These are phyloP conservation scores for Rhopilema esculentum DNA, from an alignment of 30 jellyfish, hydroid and myxozoan species.

Conservation along the genomic window DNA sequence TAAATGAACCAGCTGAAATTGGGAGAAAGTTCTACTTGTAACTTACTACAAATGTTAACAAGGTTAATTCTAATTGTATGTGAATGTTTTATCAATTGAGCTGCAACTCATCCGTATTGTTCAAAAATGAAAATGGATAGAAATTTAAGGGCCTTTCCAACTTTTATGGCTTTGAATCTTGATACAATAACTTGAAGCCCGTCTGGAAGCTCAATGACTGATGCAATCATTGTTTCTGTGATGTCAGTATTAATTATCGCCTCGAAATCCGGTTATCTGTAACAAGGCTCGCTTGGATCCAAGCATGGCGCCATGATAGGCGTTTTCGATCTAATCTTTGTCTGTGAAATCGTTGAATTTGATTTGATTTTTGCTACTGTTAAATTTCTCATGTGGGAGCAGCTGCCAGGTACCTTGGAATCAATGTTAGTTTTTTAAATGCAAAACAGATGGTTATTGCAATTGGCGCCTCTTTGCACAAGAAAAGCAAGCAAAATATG, in stretches of 20 bases:
- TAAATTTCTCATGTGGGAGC: constrained; percentile 49
- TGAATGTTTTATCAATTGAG: not conserved
- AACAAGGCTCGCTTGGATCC: constrained; percentile 4
- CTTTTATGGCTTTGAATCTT: not conserved
- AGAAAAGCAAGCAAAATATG: constrained; percentile 22
- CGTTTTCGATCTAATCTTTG: constrained; percentile 43
- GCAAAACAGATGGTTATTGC: constrained; percentile 31
- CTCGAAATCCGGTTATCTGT: constrained; percentile 33
- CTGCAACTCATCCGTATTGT: not conserved
- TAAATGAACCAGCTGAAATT: too few species aligned
- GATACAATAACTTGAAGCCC: not conserved
- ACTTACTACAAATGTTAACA: too few species aligned
- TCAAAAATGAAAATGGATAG: not conserved
- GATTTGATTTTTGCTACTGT: constrained; percentile 37
- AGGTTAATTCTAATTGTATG: not conserved
- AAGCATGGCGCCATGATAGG: constrained; percentile 37
- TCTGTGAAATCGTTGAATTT: constrained; percentile 38
- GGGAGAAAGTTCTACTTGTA: too few species aligned
- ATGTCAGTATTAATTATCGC: not conserved
- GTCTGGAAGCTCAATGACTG: not conserved
- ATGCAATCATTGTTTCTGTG: not conserved
- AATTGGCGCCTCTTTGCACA: constrained; percentile 40
- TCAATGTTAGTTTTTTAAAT: constrained; percentile 21
- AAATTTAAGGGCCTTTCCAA: too few species aligned
- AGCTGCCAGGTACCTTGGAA: constrained; percentile 32